A percentile compares a stretch with the other conserved stretches of the same genome.
These are phyloP conservation scores for Molorchus minor DNA, from an alignment of 2,888 invertebrate species.

Conservation along the genomic window DNA sequence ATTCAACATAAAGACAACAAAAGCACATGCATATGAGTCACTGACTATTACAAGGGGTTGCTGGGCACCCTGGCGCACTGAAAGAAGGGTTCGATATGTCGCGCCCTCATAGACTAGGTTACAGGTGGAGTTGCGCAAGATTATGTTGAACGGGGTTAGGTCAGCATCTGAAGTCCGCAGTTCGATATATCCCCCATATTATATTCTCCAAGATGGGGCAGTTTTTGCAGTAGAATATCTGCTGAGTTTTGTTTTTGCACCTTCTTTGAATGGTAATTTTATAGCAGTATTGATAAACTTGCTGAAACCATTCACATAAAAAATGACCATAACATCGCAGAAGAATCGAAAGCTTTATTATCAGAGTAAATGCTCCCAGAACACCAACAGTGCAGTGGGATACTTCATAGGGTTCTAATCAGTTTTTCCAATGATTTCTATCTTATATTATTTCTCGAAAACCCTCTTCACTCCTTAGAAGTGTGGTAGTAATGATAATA, in stretches of 20 bases:
- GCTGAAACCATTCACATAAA: background rate
- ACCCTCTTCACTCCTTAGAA: too few species aligned
- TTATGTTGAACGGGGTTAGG: background rate
- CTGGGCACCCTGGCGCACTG: slow-evolving; percentile 5
- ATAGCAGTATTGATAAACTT: background rate
- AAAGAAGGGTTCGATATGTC: slow-evolving; percentile 11
- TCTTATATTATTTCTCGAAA: too few species aligned
- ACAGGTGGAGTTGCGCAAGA: slow-evolving; percentile 6
- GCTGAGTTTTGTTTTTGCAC: background rate
- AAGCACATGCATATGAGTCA: slow-evolving; percentile 4
- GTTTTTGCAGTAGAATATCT: background rate
- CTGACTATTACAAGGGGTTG: slow-evolving; percentile 3
- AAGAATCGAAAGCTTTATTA: too few species aligned
- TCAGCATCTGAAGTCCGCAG: too few species aligned
- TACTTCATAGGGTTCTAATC: too few species aligned
- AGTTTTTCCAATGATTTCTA: too few species aligned
- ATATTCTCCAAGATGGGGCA: too few species aligned
- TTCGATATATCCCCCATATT: too few species aligned
- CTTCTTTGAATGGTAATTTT: background rate
- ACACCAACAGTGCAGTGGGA: too few species aligned
- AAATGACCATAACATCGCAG: too few species aligned
- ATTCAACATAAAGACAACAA: background rate
- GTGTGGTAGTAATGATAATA: too few species aligned
- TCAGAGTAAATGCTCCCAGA: too few species aligned
- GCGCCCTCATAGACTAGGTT: slow-evolving; percentile 1